Evolutionary conservation across 2,113 vertebrate genomes (phyloP).

Genomic region (Synodontis membranacea): DNA sequence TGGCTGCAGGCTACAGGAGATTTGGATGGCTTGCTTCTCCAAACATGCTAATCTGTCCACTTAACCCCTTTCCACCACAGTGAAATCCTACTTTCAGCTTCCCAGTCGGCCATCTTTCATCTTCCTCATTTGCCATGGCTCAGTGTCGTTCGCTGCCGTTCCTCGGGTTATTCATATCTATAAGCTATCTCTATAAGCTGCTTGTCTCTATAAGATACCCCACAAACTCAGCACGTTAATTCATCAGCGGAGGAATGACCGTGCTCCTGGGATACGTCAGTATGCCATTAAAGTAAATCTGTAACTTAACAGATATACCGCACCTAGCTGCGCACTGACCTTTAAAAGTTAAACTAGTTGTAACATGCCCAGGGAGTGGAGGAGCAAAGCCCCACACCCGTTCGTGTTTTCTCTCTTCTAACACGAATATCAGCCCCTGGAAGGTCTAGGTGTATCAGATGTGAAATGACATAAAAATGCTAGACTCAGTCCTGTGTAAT

Average conservation of each 20-base stretch:
- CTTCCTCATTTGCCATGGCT: not conserved
- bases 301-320: not conserved
- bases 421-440: not conserved
- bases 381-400: not conserved
- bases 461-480: not conserved
- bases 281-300: not conserved
- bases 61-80: conserved; percentile 33
- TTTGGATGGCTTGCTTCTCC: conserved; percentile 29
- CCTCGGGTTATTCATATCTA: not conserved
- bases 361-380: not conserved
- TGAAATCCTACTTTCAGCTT: conserved; percentile 20
- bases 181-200: no score
- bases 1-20: conserved; percentile 29
- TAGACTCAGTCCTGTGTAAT: not conserved
- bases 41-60: conserved; percentile 46
- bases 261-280: not conserved
- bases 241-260: no score
- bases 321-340: not conserved
- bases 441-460: not conserved
- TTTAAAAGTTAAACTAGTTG: not conserved
- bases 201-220: not conserved
- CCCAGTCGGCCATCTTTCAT: not conserved
- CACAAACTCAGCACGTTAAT: not conserved
- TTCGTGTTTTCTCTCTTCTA: not conserved
- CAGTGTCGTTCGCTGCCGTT: no score